phyloP scores from a whole-genome alignment of 2,797 vertebrate species.

The Anolis apletophallus region DNA sequence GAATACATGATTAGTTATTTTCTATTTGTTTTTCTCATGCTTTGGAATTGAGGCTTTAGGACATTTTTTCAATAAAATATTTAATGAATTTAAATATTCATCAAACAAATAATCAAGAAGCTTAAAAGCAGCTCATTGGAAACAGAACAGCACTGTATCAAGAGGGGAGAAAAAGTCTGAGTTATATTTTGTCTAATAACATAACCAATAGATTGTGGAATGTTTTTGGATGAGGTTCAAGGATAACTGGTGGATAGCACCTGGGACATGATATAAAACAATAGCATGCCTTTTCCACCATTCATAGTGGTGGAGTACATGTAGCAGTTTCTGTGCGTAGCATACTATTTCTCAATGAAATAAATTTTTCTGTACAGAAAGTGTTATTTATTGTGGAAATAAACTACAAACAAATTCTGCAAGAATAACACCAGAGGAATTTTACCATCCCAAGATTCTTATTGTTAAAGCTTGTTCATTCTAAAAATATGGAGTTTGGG shows the following conservation, averaged over 20 bases:
- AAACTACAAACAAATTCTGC: too few species aligned
- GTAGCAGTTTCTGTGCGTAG: too few species aligned
- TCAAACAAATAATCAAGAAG: conserved; percentile 19
- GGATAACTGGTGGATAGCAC: not conserved
- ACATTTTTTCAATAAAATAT: conserved; percentile 17
- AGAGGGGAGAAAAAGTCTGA: too few species aligned
- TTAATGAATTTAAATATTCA: conserved; percentile 38
- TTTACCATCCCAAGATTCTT: too few species aligned
- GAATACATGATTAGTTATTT: conserved; percentile 5
- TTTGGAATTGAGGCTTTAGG: not conserved
- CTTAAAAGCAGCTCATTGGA: not conserved
- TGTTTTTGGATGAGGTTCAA: not conserved
- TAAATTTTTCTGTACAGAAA: too few species aligned
- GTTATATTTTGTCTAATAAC: fast-evolving
- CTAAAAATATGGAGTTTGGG: too few species aligned
- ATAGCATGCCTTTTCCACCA: not conserved
- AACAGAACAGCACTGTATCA: conserved; percentile 3
- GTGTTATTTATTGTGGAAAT: too few species aligned
- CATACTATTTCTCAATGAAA: too few species aligned
- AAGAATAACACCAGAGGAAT: too few species aligned
- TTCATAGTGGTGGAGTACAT: not conserved
- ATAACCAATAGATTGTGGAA: not conserved
- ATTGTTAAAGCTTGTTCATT: too few species aligned
- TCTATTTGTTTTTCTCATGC: not conserved
- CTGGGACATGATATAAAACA: not conserved